Base-by-base conservation (phyloP, 2,113 vertebrate genomes). In the Thalassarche chlororhynchos region DNA sequence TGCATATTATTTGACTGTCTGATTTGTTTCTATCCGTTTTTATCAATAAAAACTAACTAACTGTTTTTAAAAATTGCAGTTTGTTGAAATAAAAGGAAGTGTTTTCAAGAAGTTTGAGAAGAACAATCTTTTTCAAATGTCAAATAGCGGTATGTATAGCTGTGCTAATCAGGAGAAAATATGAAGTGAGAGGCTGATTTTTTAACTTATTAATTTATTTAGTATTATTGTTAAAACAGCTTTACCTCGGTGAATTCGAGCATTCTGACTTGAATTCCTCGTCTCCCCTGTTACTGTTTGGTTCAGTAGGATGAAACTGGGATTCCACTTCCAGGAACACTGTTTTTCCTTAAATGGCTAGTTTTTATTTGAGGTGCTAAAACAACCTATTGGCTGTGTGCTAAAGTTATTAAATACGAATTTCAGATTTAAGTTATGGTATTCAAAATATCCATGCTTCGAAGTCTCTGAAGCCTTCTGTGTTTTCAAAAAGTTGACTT, bases 61-160 rank as follows among this genome's bases (percentile, higher is more conserved):
- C 85, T 90, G 68, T 98, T 89, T 96, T 97, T 97, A 49, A 89
- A 95, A 91, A 12, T 98, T 98, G 40, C 98, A 99, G 99, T 99
- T 99, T 58, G 99, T 99, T 94, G 99, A 99, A 98, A 99, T 99
- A 98, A 99, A 99, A 98, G 99, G 99, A 97, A 99, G 99, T n/a
- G 99, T 99, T 94, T 99, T 99, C 98, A 99, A 99, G 98, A 99
- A 99, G 98, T 99, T 99, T 98, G 99, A 99, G 98, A 99, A 99
- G 98, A 99, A 99, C 97, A 99, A 99, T 96, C 98, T 99, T 72
- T 99, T 99, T 97, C 99, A 99, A 91, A 99, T 99, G 99, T 99
- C 99, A 31, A 99, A 99, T 90, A 99, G 99, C 1, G 99, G 99
- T 99, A 98, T 69, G 99, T 98, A 98, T 90, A 62, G 17, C 55